phyloP scores from a whole-genome alignment of 2,888 invertebrate genomes.

The Cactoblastis cactorum region DNA sequence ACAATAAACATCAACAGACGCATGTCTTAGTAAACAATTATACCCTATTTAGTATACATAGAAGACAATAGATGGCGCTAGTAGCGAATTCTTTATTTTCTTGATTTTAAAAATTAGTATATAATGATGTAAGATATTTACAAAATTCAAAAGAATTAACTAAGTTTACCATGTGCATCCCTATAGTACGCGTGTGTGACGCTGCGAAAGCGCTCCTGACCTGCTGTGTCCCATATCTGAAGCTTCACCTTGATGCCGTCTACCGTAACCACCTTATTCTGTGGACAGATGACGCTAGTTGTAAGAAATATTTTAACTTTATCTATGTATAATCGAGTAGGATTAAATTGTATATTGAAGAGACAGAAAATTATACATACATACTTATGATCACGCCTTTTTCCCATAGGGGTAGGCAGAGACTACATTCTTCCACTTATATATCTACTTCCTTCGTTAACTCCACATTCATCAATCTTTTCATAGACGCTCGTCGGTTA shows the following conservation, averaged over 20 bases:
- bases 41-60: neutral
- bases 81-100: conserved; percentile 8
- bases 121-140: neutral
- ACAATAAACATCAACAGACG: neutral
- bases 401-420: too few species aligned
- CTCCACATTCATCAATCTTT: too few species aligned
- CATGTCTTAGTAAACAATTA: neutral
- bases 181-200: conserved; percentile 96
- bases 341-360: neutral
- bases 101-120: too few species aligned
- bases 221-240: conserved; percentile 98
- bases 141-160: neutral
- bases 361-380: too few species aligned
- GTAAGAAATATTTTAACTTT: conserved; percentile 25
- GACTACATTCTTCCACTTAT: too few species aligned
- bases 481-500: too few species aligned
- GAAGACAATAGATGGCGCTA: conserved; percentile 35
- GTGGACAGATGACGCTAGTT: conserved; percentile 69
- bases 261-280: conserved; percentile 92
- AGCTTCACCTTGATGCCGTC: conserved; percentile 93
- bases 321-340: neutral
- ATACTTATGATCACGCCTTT: too few species aligned
- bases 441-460: too few species aligned
- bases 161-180: conserved; percentile 91
- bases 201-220: conserved; percentile 95